Percentiles rank a stretch among this genome's conserved stretches.
phyloP scores from a whole-genome alignment of 2,888 invertebrate genomes.

The Drosophila paranaensis region DNA sequence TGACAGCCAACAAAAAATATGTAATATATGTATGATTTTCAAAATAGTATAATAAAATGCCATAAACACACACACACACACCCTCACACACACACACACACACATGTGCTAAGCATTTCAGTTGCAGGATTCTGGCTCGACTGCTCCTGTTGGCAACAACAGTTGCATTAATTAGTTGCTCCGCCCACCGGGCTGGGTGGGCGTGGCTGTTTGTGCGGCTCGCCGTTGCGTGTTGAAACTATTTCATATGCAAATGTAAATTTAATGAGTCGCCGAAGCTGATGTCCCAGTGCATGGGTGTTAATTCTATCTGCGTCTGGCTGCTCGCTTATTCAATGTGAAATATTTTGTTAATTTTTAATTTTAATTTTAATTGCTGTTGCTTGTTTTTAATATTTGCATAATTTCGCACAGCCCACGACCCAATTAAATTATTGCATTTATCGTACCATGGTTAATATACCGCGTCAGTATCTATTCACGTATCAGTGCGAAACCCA shows the following conservation, averaged over 20 bases:
- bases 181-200: slow-evolving; percentile 4
- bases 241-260: slow-evolving; percentile 77
- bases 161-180: slow-evolving; percentile 73
- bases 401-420: slow-evolving; percentile 59
- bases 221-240: slow-evolving; percentile 62
- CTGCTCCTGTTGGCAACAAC: slow-evolving; percentile 46
- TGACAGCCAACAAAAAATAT: slow-evolving; percentile 45
- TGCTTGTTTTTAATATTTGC: slow-evolving; percentile 70
- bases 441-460: slow-evolving; percentile 48
- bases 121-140: slow-evolving; percentile 39
- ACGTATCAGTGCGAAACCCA: slow-evolving; percentile 5
- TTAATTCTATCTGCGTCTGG: slow-evolving; percentile 35
- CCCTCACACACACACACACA: neutral
- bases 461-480: slow-evolving; percentile 5
- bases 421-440: slow-evolving; percentile 57
- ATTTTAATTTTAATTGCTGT: slow-evolving; percentile 78
- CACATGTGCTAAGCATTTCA: slow-evolving; percentile 36
- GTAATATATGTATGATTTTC: slow-evolving; percentile 22
- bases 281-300: slow-evolving; percentile 33
- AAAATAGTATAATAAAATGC: slow-evolving; percentile 55
- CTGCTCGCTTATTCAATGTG: slow-evolving; percentile 30
- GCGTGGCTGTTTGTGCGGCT: slow-evolving; percentile 14
- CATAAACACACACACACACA: slow-evolving; percentile 25
- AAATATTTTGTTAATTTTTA: slow-evolving; percentile 77
- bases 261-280: slow-evolving; percentile 75